Conservation (phyloP, 2,113 vertebrate species). For the Tachysurus fulvidraco region DNA sequence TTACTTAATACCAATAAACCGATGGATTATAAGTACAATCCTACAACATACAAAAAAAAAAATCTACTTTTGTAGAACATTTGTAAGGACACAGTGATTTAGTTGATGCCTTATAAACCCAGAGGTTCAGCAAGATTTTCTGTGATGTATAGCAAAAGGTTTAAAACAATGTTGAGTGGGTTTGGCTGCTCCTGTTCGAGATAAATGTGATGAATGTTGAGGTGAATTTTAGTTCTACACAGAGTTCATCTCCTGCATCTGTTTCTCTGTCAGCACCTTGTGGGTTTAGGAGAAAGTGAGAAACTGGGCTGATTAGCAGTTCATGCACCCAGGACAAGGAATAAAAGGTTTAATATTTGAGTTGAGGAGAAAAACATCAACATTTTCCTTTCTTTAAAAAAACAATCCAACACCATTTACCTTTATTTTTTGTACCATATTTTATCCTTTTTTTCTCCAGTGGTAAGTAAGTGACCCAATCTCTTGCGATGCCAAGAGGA, state of each 20-base stretch:
- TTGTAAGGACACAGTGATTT: background rate
- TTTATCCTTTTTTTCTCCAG: background rate
- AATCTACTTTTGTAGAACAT: background rate
- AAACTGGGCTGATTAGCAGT: slow-evolving; percentile 6
- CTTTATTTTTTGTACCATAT: background rate
- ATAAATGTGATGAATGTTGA: slow-evolving; percentile 23
- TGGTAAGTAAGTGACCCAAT: background rate
- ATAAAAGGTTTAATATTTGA: background rate
- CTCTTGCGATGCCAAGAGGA: background rate
- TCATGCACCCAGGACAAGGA: background rate
- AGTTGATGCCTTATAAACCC: background rate
- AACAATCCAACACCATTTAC: background rate
- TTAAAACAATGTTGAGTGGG: slow-evolving; percentile 13
- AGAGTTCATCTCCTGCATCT: slow-evolving; percentile 18
- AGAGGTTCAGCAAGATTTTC: slow-evolving; percentile 10
- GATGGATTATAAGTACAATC: background rate
- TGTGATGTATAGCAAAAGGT: background rate
- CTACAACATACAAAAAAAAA: background rate
- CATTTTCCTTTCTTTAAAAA: background rate
- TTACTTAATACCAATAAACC: too few species aligned
- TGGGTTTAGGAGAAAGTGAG: background rate
- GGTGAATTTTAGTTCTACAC: slow-evolving; percentile 2
- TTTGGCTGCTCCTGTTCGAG: slow-evolving; percentile 9
- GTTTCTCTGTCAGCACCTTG: slow-evolving; percentile 15
- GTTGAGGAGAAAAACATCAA: background rate